Conservation (phyloP, 2,888 invertebrate genomes). For the Drosophila tripunctata region DNA sequence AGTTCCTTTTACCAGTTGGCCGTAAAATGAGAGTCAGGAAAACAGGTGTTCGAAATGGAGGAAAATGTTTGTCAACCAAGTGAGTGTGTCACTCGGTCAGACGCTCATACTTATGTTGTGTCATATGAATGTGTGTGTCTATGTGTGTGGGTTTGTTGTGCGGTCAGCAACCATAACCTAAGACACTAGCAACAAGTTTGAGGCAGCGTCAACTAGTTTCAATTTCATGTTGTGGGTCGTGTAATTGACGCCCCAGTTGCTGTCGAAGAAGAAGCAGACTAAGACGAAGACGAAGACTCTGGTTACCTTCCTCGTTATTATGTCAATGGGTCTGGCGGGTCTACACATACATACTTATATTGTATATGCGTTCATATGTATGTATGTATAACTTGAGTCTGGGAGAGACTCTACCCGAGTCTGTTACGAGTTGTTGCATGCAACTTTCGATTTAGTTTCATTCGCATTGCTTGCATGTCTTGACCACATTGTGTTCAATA, state of each 20-base stretch:
- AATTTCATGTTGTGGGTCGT: constrained; percentile 61
- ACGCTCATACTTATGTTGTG: constrained; percentile 22
- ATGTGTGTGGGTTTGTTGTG: constrained; percentile 10
- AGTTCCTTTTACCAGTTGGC: constrained; percentile 12
- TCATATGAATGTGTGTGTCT: constrained; percentile 17
- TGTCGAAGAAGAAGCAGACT: constrained; percentile 30
- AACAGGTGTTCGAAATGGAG: constrained; percentile 14
- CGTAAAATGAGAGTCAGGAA: not conserved
- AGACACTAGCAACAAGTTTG: constrained; percentile 54
- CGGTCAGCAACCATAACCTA: constrained; percentile 66
- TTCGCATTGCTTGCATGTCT: constrained; percentile 78
- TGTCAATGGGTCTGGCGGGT: constrained; percentile 81
- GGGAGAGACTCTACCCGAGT: constrained; percentile 37
- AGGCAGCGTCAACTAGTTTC: constrained; percentile 46
- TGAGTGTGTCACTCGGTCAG: constrained; percentile 75
- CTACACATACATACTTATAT: constrained; percentile 13
- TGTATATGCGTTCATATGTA: constrained; percentile 5
- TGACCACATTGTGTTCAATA: constrained; percentile 73
- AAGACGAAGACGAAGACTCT: constrained; percentile 47
- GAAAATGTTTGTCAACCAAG: constrained; percentile 30
- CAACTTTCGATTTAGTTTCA: constrained; percentile 78
- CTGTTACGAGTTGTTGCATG: constrained; percentile 71
- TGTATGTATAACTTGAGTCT: constrained; percentile 7
- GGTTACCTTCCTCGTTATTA: constrained; percentile 83
- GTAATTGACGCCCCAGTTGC: constrained; percentile 67